A percentile compares a stretch with the other conserved stretches of the same genome.
Conservation (phyloP, 2,888 invertebrate genomes). For the Philaethria dido region DNA sequence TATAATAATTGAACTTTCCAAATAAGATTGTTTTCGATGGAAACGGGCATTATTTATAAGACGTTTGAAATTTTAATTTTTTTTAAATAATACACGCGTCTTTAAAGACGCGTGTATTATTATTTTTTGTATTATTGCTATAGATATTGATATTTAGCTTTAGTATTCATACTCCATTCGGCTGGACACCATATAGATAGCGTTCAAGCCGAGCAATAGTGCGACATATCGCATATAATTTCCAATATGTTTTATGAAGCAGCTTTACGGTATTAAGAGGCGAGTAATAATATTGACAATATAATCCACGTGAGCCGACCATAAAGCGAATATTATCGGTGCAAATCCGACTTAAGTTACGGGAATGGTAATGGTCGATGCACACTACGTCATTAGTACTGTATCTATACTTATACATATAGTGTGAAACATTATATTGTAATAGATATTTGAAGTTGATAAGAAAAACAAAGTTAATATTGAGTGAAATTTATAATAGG, state of each 20-base stretch:
- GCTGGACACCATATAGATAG: slow-evolving; percentile 46
- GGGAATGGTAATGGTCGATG: slow-evolving; percentile 57
- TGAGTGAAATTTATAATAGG: too few species aligned
- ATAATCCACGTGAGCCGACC: slow-evolving; percentile 68
- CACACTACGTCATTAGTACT: slow-evolving; percentile 33
- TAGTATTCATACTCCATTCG: neutral
- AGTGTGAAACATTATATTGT: slow-evolving; percentile 8
- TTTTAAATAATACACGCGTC: too few species aligned
- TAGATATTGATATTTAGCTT: neutral
- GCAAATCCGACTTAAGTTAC: slow-evolving; percentile 73
- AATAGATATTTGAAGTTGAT: neutral
- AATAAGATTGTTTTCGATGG: too few species aligned
- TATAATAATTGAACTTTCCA: too few species aligned
- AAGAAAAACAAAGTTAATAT: neutral
- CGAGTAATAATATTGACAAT: slow-evolving; percentile 81
- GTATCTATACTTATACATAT: slow-evolving; percentile 18
- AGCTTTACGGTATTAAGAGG: slow-evolving; percentile 80
- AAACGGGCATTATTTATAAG: too few species aligned
- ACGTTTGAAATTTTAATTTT: too few species aligned
- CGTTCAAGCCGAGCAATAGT: slow-evolving; percentile 51
- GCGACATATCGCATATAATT: slow-evolving; percentile 66
- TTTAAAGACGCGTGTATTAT: too few species aligned
- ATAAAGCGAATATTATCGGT: slow-evolving; percentile 73
- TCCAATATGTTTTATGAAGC: slow-evolving; percentile 79
- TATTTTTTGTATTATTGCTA: neutral